Percentiles rank a stretch among this genome's conserved stretches.
These are phyloP conservation scores for Lagorchestes hirsutus DNA, from an alignment of 2,797 vertebrate genomes.

Conservation along the genomic window DNA sequence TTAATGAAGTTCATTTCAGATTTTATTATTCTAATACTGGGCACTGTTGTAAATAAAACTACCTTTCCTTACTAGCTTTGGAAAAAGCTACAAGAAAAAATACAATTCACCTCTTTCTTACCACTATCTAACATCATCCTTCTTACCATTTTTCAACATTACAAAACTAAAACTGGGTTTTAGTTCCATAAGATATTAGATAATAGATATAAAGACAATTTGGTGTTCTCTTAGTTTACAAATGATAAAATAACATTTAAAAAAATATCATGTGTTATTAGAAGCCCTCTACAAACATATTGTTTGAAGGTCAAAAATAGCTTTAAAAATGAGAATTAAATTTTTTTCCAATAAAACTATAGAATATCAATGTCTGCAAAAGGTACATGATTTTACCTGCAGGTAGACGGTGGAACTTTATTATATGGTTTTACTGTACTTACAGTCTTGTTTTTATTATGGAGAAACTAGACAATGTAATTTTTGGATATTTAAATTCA, in stretches of 20 bases:
- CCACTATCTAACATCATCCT: background rate
- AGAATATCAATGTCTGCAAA: background rate
- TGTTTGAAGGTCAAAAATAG: background rate
- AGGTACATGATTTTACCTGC: constrained; percentile 1
- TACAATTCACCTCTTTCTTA: constrained; percentile 43
- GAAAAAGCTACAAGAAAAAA: constrained; percentile 48
- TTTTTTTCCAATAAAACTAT: background rate
- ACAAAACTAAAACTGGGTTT: constrained; percentile 49
- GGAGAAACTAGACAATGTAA: constrained; percentile 9
- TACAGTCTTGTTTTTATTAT: constrained; percentile 47
- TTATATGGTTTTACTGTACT: constrained; percentile 3
- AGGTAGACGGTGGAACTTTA: background rate
- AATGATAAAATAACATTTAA: constrained; percentile 30
- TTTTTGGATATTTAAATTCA: constrained; percentile 46
- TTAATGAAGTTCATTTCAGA: constrained; percentile 42
- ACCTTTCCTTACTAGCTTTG: constrained; percentile 40
- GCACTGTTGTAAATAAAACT: constrained; percentile 31
- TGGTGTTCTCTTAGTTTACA: constrained; percentile 29
- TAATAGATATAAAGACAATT: constrained; percentile 30
- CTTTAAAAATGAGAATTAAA: background rate
- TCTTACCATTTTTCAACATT: constrained; percentile 53
- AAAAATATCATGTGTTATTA: background rate
- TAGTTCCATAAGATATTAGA: constrained; percentile 45
- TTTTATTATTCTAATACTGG: constrained; percentile 55
- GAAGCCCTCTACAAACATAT: background rate